Base-by-base conservation (phyloP, 2,113 vertebrate genomes). In the Chelonoidis abingdonii region DNA sequence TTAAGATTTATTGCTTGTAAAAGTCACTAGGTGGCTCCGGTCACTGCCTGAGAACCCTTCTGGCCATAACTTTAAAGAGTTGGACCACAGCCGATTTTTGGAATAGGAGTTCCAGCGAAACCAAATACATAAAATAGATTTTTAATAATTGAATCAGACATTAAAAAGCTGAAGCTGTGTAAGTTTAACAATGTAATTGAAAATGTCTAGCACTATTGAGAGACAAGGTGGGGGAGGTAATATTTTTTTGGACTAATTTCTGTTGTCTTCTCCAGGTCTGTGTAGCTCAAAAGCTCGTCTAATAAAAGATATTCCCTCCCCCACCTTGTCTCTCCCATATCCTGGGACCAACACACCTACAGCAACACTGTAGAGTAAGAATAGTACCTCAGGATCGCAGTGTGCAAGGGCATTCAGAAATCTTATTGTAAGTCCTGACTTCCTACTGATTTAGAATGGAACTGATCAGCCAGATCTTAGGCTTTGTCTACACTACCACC, bases 1-100 rank as follows among this genome's bases (percentile, higher is more conserved):
- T 47, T 6, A 76, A 65, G 17, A 53, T 83, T 22, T 38, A 47
- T 29, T 4, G 21, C 75, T 14, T n/a, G 24, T 49, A 62, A 41
- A 89, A 54, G 80, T 59, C 94, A 2, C 91, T 93, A 97, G 95
- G 50, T 97, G 97, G 97, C 88, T 94, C 88, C 79, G 59, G 38
- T 89, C 82, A 91, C 93, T 81, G 24, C 22, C 13, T 47, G n/a
- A 16, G 49, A 31, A 22, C 31, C 12, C 35, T 14, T 69, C 0
- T 3, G 7, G 3, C 90, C 69, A 38, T 13, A 1, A 41, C 38
- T 3, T 10, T 0, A 1, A 1, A 24, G 53, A 4, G 16, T n/a
- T 69, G 78, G n/a, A 1, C 0, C 29, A 53, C 6, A 49, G 19
- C 19, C 31, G 38, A 14, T 22, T 41, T 41, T 21, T 24, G 17